A percentile compares a stretch with the other conserved stretches of the same genome.
Conservation (phyloP, 1,140 invertebrate species). For the Pseudomyrmex cubaensis region DNA sequence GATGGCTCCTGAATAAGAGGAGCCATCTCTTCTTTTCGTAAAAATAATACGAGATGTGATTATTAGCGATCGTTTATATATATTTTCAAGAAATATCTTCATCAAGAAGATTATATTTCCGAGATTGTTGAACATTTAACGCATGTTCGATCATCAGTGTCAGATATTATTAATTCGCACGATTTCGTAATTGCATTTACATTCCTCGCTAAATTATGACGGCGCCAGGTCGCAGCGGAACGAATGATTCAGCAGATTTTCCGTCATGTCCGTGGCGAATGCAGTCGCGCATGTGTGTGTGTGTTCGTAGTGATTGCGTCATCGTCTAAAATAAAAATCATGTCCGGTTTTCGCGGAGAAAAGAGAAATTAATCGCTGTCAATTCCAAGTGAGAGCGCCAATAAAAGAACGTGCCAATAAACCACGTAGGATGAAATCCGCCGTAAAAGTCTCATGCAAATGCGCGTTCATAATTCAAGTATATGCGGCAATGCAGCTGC, state of each 20-base stretch:
- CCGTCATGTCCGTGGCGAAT: constrained; percentile 21
- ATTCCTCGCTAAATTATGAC: constrained; percentile 51
- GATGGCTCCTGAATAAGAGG: neutral
- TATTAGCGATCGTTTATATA: neutral
- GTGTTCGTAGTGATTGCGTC: constrained; percentile 47
- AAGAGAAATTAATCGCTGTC: constrained; percentile 68
- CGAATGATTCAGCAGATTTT: constrained; percentile 38
- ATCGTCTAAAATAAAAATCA: constrained; percentile 61
- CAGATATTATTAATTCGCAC: constrained; percentile 40
- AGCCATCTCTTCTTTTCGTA: no score
- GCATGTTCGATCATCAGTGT: constrained; percentile 7
- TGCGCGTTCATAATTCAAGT: constrained; percentile 69
- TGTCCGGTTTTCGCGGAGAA: constrained; percentile 42
- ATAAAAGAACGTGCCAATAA: constrained; percentile 72
- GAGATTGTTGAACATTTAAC: constrained; percentile 10
- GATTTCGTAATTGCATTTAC: constrained; percentile 28
- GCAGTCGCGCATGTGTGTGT: constrained; percentile 9
- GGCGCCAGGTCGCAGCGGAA: constrained; percentile 31
- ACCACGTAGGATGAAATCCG: constrained; percentile 68
- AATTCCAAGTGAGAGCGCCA: constrained; percentile 43
- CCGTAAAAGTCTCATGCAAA: constrained; percentile 72
- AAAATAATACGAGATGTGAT: no score
- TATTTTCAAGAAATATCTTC: no score
- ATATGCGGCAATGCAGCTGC: constrained; percentile 54
- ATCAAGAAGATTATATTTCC: neutral